Percentiles rank a stretch among this genome's conserved stretches.
Conservation (phyloP, 2,113 vertebrate species). For the Amphiprion percula region DNA sequence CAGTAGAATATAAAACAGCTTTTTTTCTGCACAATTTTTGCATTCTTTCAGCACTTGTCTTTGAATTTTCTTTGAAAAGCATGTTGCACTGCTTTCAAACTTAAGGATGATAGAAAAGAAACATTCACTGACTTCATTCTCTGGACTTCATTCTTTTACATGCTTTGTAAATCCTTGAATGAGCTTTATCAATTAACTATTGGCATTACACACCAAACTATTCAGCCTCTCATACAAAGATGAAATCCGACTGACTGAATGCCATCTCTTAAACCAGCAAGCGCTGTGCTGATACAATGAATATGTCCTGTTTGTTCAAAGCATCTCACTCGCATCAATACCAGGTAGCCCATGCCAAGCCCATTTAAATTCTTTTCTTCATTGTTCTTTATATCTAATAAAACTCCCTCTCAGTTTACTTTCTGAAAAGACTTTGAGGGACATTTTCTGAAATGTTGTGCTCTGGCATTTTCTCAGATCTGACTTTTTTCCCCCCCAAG, state of each 20-base stretch:
- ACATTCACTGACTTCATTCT: neutral
- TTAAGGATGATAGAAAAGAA: conserved; percentile 9
- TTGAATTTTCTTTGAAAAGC: conserved; percentile 1
- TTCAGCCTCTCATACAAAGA: conserved; percentile 43
- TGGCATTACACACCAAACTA: conserved; percentile 21
- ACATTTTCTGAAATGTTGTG: conserved; percentile 81
- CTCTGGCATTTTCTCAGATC: conserved; percentile 88
- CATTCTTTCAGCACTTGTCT: neutral
- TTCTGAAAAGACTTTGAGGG: conserved; percentile 83
- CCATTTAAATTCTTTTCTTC: conserved; percentile 29
- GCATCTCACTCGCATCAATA: conserved; percentile 84
- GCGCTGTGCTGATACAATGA: conserved; percentile 86
- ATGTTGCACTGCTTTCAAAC: neutral
- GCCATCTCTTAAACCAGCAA: conserved; percentile 83
- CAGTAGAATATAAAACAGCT: neutral
- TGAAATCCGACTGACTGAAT: conserved; percentile 39
- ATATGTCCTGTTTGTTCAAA: conserved; percentile 84
- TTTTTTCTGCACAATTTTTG: neutral
- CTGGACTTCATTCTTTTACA: conserved; percentile 1
- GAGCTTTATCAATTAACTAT: conserved; percentile 32
- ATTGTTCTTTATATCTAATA: conserved; percentile 34
- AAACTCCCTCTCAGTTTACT: conserved; percentile 79
- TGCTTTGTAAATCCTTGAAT: conserved; percentile 31
- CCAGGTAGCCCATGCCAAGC: conserved; percentile 67
- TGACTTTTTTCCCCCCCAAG: conserved; percentile 89